phyloP scores from a whole-genome alignment of 2,888 invertebrate genomes.

The Epinotia demarniana region DNA sequence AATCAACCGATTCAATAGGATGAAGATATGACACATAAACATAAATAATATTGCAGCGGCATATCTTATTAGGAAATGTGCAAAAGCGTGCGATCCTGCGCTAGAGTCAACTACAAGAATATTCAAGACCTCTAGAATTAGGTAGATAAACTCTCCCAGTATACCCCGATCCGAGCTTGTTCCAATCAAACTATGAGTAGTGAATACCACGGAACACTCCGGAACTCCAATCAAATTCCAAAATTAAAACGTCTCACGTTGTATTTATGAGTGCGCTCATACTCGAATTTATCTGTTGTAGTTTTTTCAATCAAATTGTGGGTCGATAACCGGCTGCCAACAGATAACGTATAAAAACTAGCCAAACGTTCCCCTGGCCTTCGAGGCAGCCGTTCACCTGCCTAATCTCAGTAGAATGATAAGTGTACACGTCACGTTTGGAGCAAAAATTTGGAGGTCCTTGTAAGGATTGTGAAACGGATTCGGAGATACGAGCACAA shows the following conservation, averaged over 20 bases:
- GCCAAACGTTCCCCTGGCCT: slow-evolving; percentile 73
- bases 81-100: neutral
- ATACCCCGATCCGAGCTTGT: neutral
- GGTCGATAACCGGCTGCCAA: slow-evolving; percentile 71
- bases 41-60: neutral
- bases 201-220: slow-evolving; percentile 16
- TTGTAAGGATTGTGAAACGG: slow-evolving; percentile 29
- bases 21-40: neutral
- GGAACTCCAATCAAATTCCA: slow-evolving; percentile 23
- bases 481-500: neutral
- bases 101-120: no score
- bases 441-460: slow-evolving; percentile 49
- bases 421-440: slow-evolving; percentile 61
- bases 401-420: slow-evolving; percentile 64
- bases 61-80: neutral
- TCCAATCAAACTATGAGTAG: neutral
- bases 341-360: slow-evolving; percentile 71
- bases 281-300: slow-evolving; percentile 38
- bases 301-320: slow-evolving; percentile 48
- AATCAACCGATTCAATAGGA: no score
- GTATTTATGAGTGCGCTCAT: slow-evolving; percentile 40
- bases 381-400: slow-evolving; percentile 79
- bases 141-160: no score
- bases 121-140: no score
- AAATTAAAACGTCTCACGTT: slow-evolving; percentile 40